Evolutionary conservation across 37 sponge, comb jelly and placozoan species (phyloP), one percentile per base, ranked within the genome.

Genomic region (Chondrosia reniformis): DNA sequence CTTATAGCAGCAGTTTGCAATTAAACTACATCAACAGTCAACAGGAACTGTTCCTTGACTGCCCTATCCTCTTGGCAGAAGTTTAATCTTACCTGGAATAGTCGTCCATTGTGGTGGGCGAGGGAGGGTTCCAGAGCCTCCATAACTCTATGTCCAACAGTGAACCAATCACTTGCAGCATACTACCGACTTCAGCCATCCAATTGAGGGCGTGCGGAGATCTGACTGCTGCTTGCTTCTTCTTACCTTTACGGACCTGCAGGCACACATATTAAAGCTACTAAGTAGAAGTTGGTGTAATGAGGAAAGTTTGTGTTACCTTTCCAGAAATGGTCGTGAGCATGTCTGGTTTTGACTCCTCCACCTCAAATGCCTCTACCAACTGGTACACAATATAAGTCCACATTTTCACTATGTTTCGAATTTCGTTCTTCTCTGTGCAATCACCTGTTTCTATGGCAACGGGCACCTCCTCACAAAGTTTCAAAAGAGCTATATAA

Each of bases 1-100:
- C 79, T 90, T 97, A 87, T 88, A 97, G 83, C 94, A 93, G 76
- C 84, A 79, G 28, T 45, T 58, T 8, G 88, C 84, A 36, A 96
- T 77, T 46, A 90, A 77, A 40, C 87, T 80, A 54, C 41, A 61
- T n/a, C n/a, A 49, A 19, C 52, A 10, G 52, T 19, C 15, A 49
- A 49, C 52, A 19, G 15, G 52, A 49, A 49, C 52, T 49, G 52
- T 19, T 49, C 10, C 15, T 49, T 10, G 61, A 59, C 28, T 5
- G 61, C n/a, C n/a, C n/a, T n/a, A n/a, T n/a, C n/a, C n/a, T n/a
- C n/a, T n/a, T n/a, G n/a, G n/a, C n/a, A n/a, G n/a, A n/a, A n/a
- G n/a, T 6, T 13, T 45, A 66, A 8, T 19, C 79, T 46, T 41
- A 81, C 84, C 76, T 80, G 38, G 74, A 78, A 19, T 69, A 69